Base-by-base conservation (phyloP, 2,797 vertebrate genomes). In the Ciconia nigra region DNA sequence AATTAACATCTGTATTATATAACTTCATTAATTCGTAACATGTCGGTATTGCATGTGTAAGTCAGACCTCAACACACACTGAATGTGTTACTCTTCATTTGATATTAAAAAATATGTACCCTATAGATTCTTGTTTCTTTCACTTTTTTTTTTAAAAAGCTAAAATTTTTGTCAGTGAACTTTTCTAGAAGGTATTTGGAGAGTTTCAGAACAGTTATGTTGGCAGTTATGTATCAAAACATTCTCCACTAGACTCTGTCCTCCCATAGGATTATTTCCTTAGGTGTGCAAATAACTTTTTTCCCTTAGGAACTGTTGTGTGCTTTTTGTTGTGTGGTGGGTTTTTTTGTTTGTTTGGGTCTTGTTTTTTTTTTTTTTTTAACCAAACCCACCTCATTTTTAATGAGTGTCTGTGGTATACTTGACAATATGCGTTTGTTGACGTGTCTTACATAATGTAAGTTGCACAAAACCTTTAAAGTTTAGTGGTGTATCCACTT, bases 281-380 rank as follows among this genome's bases (percentile, higher is more conserved):
- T 55, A 52, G 15, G 1, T 71, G n/a, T 57, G 2, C 2, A 0
- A 54, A 29, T 28, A 65, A 33, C 1, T 13, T 49, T 5, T 65
- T 80, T 62, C n/a, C 20, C 10, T 46, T 71, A 46, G 55, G 35
- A 78, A 37, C 4, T 39, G 12, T 58, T 77, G 12, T 17, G 87
- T 83, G 10, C 5, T 54, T 72, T 72, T 65, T 63, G 5, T 54
- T 80, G 17, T 42, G 17, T 39, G 37, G 37, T 39, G 37, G 37
- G 37, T 10, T 39, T 39, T 39, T 39, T 39, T 39, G 37, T 39
- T 10, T 39, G 37, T 39, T 39, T n/a, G n/a, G n/a, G n/a, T n/a
- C n/a, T n/a, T n/a, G n/a, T 11, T 11, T 4, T 10, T 39, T 11
- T 37, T 37, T 37, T 37, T 39, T 39, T 39, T 39, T 39, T 10